Conservation (phyloP, 1,140 invertebrate genomes). For the Drosophila pandora region DNA sequence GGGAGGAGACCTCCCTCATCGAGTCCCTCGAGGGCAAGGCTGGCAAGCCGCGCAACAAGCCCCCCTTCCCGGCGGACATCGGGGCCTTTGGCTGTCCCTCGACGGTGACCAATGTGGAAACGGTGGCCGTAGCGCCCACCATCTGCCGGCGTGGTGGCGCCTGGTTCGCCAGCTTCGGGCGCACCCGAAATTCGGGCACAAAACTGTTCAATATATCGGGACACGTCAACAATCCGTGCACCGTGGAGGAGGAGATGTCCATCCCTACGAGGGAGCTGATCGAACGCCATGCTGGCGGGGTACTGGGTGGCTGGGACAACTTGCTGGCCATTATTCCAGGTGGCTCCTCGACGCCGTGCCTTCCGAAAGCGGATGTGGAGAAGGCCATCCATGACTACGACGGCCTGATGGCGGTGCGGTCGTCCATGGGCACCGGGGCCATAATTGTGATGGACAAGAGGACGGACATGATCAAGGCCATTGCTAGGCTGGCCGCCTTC, state of each 20-base stretch:
- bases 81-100: slow-evolving; percentile 92
- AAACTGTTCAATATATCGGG: slow-evolving; percentile 93
- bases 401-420: slow-evolving; percentile 58
- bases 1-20: slow-evolving; percentile 92
- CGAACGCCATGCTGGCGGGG: slow-evolving; percentile 71
- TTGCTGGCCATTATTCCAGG: slow-evolving; percentile 69
- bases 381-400: slow-evolving; percentile 66
- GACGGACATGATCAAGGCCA: slow-evolving; percentile 85
- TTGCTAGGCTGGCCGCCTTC: slow-evolving; percentile 88
- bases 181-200: slow-evolving; percentile 89
- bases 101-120: slow-evolving; percentile 96
- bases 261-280: slow-evolving; percentile 69
- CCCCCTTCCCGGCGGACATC: slow-evolving; percentile 91
- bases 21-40: slow-evolving; percentile 90
- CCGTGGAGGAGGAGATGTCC: slow-evolving; percentile 87
- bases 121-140: slow-evolving; percentile 75
- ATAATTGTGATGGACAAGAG: slow-evolving; percentile 70
- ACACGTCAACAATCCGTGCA: slow-evolving; percentile 91
- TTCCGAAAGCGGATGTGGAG: slow-evolving; percentile 43
- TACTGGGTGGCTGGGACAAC: slow-evolving; percentile 72
- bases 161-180: slow-evolving; percentile 91
- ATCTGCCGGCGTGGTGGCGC: slow-evolving; percentile 90
- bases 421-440: slow-evolving; percentile 72
- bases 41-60: slow-evolving; percentile 90
- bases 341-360: slow-evolving; percentile 69